A percentile compares a stretch with the other conserved stretches of the same genome.
Conservation (phyloP, 2,888 invertebrate genomes). For the Cabera pusaria region DNA sequence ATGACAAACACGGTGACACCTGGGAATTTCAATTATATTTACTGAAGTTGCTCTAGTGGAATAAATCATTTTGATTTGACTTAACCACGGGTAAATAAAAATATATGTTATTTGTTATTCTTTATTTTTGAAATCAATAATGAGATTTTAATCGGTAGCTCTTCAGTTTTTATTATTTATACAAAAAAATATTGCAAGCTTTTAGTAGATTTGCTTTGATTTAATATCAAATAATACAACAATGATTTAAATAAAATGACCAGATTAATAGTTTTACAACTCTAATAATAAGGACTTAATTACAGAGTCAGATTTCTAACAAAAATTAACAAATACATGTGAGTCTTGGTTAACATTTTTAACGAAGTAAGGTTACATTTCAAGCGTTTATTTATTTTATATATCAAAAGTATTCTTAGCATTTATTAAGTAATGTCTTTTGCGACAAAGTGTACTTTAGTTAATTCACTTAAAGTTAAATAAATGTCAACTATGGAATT, state of each 20-base stretch:
- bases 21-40: too few species aligned
- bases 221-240: slow-evolving; percentile 78
- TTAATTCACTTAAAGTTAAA: slow-evolving; percentile 66
- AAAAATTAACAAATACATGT: slow-evolving; percentile 76
- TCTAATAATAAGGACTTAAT: slow-evolving; percentile 77
- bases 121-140: slow-evolving; percentile 78
- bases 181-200: slow-evolving; percentile 76
- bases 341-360: slow-evolving; percentile 81
- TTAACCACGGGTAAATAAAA: too few species aligned
- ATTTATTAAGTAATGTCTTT: slow-evolving; percentile 74
- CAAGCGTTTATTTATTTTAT: slow-evolving; percentile 69
- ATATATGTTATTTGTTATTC: slow-evolving; percentile 65
- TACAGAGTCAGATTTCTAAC: slow-evolving; percentile 75
- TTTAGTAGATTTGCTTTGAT: slow-evolving; percentile 74
- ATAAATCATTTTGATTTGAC: too few species aligned
- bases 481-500: slow-evolving; percentile 56
- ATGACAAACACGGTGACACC: too few species aligned
- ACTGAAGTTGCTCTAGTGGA: too few species aligned
- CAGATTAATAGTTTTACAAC: slow-evolving; percentile 80
- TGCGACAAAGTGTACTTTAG: slow-evolving; percentile 74
- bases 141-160: slow-evolving; percentile 80
- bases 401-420: slow-evolving; percentile 75
- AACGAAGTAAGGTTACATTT: slow-evolving; percentile 72
- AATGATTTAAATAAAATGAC: slow-evolving; percentile 83
- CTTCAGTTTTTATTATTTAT: slow-evolving; percentile 67